Conservation (phyloP, 2,113 vertebrate genomes). For the Ifrita kowaldi region DNA sequence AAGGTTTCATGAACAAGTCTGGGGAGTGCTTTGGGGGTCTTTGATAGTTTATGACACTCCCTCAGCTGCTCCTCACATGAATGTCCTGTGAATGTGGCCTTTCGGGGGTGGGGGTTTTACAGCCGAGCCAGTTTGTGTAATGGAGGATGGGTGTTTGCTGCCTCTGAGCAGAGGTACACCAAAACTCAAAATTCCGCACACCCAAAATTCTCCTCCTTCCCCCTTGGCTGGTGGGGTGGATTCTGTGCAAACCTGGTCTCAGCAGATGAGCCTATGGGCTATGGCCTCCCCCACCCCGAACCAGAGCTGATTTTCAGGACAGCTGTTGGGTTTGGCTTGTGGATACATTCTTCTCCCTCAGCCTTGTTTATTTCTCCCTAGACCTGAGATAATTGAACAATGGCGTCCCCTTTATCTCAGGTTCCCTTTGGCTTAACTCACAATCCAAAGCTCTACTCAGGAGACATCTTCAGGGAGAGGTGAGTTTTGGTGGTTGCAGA, state of each 20-base stretch:
- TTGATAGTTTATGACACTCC: not conserved
- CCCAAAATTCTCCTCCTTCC: not conserved
- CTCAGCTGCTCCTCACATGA: not conserved
- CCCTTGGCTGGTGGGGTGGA: fast-evolving
- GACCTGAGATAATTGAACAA: not conserved
- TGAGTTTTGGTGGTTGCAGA: not conserved
- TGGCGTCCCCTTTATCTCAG: not conserved
- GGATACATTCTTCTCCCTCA: not conserved
- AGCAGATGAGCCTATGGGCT: not conserved
- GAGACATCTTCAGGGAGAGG: not conserved
- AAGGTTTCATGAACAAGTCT: not conserved
- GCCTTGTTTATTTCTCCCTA: not conserved
- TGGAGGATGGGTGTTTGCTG: not conserved
- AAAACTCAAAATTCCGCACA: not conserved
- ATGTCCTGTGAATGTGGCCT: not conserved
- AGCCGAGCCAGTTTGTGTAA: not conserved
- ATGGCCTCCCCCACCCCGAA: not conserved
- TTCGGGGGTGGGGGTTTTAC: not conserved
- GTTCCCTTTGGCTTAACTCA: not conserved
- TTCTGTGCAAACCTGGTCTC: not conserved
- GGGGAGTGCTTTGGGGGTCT: not conserved
- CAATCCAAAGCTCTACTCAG: not conserved
- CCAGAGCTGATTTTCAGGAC: not conserved
- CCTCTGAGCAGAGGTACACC: not conserved
- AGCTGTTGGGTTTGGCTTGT: not conserved